Evolutionary conservation across 2,113 vertebrate genomes (phyloP).

Genomic region (Ailuropoda melanoleuca): DNA sequence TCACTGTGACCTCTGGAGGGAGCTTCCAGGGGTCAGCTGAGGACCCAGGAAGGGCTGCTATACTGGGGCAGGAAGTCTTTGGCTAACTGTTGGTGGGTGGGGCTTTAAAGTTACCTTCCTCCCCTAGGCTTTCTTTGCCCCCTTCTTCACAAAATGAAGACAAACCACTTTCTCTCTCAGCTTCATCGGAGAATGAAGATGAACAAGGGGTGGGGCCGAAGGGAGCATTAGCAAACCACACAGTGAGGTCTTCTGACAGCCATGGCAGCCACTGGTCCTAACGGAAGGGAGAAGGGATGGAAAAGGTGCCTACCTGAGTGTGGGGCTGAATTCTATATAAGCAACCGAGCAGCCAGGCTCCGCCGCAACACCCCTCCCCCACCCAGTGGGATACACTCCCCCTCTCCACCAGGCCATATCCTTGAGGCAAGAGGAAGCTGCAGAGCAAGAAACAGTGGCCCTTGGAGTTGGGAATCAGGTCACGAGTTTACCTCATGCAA

Average conservation of each 20-base stretch:
- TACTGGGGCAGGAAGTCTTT: neutral
- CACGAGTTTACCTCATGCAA: constrained; percentile 21
- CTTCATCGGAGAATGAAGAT: neutral
- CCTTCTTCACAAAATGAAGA: neutral
- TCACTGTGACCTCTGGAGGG: neutral
- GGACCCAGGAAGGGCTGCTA: neutral
- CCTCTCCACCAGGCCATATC: neutral
- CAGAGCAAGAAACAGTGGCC: neutral
- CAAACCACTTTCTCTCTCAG: neutral
- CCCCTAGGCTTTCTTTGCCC: neutral
- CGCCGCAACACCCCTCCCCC: neutral
- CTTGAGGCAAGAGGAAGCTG: neutral
- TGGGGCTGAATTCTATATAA: neutral
- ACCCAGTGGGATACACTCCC: neutral
- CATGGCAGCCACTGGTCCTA: neutral
- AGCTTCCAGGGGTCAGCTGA: neutral
- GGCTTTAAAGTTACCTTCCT: neutral
- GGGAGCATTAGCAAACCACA: neutral
- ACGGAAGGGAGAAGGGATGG: neutral
- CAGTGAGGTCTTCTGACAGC: neutral
- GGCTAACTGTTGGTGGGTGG: too few species aligned
- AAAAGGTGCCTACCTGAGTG: neutral
- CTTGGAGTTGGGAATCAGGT: neutral
- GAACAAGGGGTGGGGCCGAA: neutral
- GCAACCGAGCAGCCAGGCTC: neutral